These are phyloP conservation scores for Polia nebulosa DNA, from an alignment of 2,888 invertebrate species.

Conservation along the genomic window DNA sequence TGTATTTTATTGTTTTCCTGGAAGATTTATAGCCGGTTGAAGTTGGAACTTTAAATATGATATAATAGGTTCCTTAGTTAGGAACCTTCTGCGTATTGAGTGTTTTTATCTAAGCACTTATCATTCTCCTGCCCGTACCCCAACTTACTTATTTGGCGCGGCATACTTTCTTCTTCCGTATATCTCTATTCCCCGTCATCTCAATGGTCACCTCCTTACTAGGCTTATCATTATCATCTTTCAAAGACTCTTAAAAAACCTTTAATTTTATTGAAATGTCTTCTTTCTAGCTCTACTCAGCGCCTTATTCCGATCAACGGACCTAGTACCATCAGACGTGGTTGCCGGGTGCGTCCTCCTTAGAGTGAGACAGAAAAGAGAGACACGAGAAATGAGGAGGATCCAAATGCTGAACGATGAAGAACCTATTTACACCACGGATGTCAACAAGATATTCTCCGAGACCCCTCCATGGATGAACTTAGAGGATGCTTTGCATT, in stretches of 20 bases:
- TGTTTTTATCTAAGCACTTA: too few relatives aligned
- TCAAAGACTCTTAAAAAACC: too few relatives aligned
- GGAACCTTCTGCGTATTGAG: too few relatives aligned
- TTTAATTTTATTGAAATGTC: background rate
- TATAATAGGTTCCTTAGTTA: too few relatives aligned
- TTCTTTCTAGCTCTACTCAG: conserved; percentile 92
- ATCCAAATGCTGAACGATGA: conserved; percentile 92
- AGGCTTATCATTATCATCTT: too few relatives aligned
- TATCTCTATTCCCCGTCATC: too few relatives aligned
- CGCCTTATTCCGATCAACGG: conserved; percentile 95
- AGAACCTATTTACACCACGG: conserved; percentile 93
- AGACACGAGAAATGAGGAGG: conserved; percentile 93
- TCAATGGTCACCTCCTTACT: too few relatives aligned
- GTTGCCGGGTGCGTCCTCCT: conserved; percentile 97
- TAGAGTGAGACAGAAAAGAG: conserved; percentile 94
- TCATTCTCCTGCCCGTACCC: too few relatives aligned
- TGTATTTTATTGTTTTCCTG: conserved; percentile 43
- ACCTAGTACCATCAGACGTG: conserved; percentile 97
- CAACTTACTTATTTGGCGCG: too few relatives aligned
- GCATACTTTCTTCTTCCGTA: too few relatives aligned
- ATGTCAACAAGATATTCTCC: conserved; percentile 92
- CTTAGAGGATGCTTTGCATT: conserved; percentile 94
- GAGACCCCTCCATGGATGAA: conserved; percentile 95
- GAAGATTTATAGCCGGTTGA: conserved; percentile 2
- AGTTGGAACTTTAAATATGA: conserved; percentile 3